Percentiles rank a stretch among this genome's conserved stretches.
Evolutionary conservation across 2,113 vertebrate genomes (phyloP).

Genomic region (Gallinago jamesoni): DNA sequence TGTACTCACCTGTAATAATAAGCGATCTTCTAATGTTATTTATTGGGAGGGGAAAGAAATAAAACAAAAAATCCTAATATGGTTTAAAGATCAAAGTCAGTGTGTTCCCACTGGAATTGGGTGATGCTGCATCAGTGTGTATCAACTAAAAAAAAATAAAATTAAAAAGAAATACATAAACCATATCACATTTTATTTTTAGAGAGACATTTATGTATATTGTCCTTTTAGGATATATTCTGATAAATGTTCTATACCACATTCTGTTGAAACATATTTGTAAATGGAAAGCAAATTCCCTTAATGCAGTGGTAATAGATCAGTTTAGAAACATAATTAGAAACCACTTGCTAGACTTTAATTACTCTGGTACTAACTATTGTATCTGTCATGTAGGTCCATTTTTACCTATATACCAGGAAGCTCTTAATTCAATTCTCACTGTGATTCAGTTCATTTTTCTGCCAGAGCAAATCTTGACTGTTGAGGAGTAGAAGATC

Average conservation of each 20-base stretch:
- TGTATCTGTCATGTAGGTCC: not conserved
- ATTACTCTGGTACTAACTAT: not conserved
- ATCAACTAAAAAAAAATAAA: not conserved
- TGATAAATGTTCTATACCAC: not conserved
- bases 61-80: not conserved
- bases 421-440: not conserved
- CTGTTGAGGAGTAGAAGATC: not conserved
- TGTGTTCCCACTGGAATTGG: not conserved
- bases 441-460: not conserved
- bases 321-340: not conserved
- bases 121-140: not conserved
- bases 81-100: not conserved
- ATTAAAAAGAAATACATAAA: not conserved
- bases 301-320: not conserved
- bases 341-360: not conserved
- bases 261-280: not conserved
- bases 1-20: not conserved
- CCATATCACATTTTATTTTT: not conserved
- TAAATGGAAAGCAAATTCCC: not conserved
- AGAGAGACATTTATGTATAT: not conserved
- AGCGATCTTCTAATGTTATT: not conserved
- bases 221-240: not conserved
- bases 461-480: not conserved
- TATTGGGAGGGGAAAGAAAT: not conserved
- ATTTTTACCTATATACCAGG: not conserved